These are phyloP conservation scores for Nothocercus julius DNA, from an alignment of 2,113 vertebrate genomes.

Conservation along the genomic window DNA sequence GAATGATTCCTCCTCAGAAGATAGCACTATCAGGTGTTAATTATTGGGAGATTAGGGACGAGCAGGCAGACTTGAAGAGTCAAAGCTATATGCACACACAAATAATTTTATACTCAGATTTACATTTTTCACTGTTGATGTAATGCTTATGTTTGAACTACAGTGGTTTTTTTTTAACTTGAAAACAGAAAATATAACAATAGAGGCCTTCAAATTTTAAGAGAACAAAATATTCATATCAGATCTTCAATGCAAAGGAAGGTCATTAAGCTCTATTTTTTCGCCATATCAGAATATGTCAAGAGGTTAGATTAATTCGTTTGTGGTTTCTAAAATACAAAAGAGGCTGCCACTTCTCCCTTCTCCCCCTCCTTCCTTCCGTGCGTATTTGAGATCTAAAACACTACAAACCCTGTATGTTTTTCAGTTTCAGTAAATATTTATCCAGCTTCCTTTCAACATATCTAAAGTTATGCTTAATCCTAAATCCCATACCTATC, in stretches of 20 bases:
- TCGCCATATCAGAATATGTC: neutral
- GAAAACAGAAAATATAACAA: neutral
- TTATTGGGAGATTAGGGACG: neutral
- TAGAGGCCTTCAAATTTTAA: neutral
- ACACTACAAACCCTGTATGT: neutral
- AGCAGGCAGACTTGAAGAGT: neutral
- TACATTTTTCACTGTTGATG: neutral
- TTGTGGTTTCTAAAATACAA: neutral
- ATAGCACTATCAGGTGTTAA: conserved; percentile 15
- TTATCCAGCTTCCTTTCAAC: neutral
- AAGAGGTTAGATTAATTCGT: neutral
- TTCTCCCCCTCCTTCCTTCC: neutral
- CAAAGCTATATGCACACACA: neutral
- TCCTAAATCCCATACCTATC: neutral
- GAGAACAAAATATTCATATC: neutral
- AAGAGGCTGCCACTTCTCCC: neutral
- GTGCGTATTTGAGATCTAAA: neutral
- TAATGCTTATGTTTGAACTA: neutral
- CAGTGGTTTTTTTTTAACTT: neutral
- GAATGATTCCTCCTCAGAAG: neutral
- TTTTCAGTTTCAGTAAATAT: neutral
- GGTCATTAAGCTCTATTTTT: neutral
- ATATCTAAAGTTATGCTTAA: neutral
- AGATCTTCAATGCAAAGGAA: neutral
- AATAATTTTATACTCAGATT: neutral